Percentiles rank a stretch among this genome's conserved stretches.
phyloP scores from a whole-genome alignment of 2,888 invertebrate species.

The Xestobium rufovillosum region DNA sequence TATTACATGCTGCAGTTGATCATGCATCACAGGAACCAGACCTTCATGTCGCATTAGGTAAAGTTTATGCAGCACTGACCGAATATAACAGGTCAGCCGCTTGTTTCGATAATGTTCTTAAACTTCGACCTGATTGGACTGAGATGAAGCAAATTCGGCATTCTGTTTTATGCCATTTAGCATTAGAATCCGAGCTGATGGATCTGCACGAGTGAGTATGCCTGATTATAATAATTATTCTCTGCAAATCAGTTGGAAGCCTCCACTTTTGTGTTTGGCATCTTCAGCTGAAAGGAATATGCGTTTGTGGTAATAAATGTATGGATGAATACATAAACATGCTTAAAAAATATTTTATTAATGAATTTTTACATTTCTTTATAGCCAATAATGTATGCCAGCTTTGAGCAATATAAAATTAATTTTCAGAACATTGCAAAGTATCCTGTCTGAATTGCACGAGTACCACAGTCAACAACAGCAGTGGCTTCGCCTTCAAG shows the following conservation, averaged over 20 bases:
- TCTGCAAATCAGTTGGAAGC: too few species aligned
- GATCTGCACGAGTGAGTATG: conserved; percentile 61
- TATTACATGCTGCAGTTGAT: conserved; percentile 66
- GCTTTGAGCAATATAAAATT: too few species aligned
- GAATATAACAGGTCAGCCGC: conserved; percentile 65
- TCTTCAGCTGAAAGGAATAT: too few species aligned
- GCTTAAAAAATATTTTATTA: too few species aligned
- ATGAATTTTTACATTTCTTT: too few species aligned
- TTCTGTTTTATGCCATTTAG: conserved; percentile 61
- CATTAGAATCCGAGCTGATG: conserved; percentile 47
- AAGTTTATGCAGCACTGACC: conserved; percentile 61
- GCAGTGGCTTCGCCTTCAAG: conserved; percentile 52
- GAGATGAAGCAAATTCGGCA: conserved; percentile 54
- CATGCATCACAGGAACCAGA: conserved; percentile 55
- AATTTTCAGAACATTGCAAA: conserved; percentile 55
- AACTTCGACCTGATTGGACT: conserved; percentile 55
- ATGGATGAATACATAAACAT: too few species aligned
- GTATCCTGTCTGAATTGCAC: conserved; percentile 53
- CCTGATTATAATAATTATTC: too few species aligned
- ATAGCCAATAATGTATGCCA: too few species aligned
- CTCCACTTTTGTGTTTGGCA: too few species aligned
- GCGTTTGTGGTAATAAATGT: too few species aligned
- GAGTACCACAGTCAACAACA: conserved; percentile 57
- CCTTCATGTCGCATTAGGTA: conserved; percentile 63
- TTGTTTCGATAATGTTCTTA: conserved; percentile 59